Conservation (phyloP, 2,888 invertebrate species). For the Scaptodrosophila latifasciaeformis region DNA sequence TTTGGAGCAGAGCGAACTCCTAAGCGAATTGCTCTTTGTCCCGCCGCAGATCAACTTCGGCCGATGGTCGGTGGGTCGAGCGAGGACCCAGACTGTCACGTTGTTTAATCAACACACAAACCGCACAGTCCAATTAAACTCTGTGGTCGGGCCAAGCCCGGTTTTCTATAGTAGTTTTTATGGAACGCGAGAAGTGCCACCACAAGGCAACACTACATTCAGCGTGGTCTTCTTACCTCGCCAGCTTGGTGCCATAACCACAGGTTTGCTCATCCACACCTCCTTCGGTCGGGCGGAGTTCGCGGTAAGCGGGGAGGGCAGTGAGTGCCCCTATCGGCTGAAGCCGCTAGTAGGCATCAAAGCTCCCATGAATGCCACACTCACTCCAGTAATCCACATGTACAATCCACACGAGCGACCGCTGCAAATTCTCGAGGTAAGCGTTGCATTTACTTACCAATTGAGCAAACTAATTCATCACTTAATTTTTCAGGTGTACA, state of each 20-base stretch:
- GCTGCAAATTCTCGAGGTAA: conserved; percentile 87
- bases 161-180: conserved; percentile 99
- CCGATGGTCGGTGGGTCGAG: conserved; percentile 86
- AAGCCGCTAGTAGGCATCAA: conserved; percentile 92
- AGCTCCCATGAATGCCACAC: conserved; percentile 93
- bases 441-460: background rate
- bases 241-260: conserved; percentile 90
- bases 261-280: conserved; percentile 94
- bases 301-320: conserved; percentile 88
- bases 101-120: conserved; percentile 91
- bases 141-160: conserved; percentile 94
- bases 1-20: conserved; percentile 56
- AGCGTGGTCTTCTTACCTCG: conserved; percentile 96
- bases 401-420: conserved; percentile 94
- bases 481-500: conserved; percentile 79
- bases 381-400: conserved; percentile 91
- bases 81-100: conserved; percentile 89
- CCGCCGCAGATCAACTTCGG: conserved; percentile 78
- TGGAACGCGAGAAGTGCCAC: conserved; percentile 94
- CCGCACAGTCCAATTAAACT: conserved; percentile 91
- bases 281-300: conserved; percentile 94
- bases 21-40: conserved; percentile 73
- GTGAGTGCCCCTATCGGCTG: conserved; percentile 92
- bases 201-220: conserved; percentile 94
- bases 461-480: background rate